A percentile compares a stretch with the other conserved stretches of the same genome.
Conservation (phyloP, 2,113 vertebrate species). For the Pelecanoides urinatrix region DNA sequence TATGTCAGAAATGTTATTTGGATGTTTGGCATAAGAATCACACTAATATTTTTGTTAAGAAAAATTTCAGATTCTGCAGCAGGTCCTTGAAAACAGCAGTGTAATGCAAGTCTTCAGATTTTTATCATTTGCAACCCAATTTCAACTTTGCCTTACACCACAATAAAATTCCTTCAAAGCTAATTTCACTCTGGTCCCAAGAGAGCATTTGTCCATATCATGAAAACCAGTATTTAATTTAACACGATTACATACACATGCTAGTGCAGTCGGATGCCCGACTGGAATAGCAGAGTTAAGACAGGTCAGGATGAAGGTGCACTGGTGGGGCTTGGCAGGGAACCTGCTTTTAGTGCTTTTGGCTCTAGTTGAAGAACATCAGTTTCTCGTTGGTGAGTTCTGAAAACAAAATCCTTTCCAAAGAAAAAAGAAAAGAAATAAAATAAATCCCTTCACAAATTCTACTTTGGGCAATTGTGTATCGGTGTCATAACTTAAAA, state of each 20-base stretch:
- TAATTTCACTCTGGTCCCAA: not conserved
- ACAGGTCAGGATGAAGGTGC: constrained; percentile 51
- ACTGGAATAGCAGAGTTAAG: constrained; percentile 5
- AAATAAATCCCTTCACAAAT: constrained; percentile 39
- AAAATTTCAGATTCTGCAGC: not conserved
- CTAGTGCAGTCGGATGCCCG: not conserved
- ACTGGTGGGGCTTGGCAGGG: constrained; percentile 39
- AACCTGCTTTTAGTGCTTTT: constrained; percentile 52
- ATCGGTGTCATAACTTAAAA: constrained; percentile 10
- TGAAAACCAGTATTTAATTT: constrained; percentile 10
- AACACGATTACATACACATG: not conserved
- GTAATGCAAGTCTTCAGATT: not conserved
- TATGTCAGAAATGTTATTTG: not conserved
- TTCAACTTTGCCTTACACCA: constrained; percentile 10
- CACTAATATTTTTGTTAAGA: not conserved
- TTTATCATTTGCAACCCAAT: constrained; percentile 9
- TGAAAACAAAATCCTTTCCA: constrained; percentile 37
- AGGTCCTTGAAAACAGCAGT: not conserved
- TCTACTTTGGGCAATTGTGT: not conserved
- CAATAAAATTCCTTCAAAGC: constrained; percentile 37
- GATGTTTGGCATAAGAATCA: not conserved
- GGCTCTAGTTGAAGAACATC: constrained; percentile 29
- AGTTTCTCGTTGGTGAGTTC: constrained; percentile 11
- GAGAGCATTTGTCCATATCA: not conserved
- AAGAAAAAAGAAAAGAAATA: not conserved